A percentile compares a stretch with the other conserved stretches of the same genome.
Conservation (phyloP, 2,113 vertebrate genomes). For the Salvelinus alpinus region DNA sequence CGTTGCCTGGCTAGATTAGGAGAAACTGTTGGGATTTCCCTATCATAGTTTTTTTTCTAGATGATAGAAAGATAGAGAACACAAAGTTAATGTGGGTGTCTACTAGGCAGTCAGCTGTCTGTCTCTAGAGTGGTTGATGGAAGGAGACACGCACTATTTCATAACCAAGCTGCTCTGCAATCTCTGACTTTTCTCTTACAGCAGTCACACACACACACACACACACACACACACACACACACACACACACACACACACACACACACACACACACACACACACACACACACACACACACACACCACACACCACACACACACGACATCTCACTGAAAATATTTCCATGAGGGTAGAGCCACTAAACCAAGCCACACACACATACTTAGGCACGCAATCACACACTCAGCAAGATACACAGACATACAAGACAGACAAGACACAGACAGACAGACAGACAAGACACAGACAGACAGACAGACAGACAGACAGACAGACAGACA, state of each 20-base stretch:
- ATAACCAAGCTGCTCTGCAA: slow-evolving; percentile 67
- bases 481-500: too few species aligned
- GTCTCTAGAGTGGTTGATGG: slow-evolving; percentile 70
- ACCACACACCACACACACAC: too few species aligned
- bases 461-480: neutral
- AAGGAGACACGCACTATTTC: slow-evolving; percentile 73
- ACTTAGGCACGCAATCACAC: neutral
- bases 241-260: slow-evolving; percentile 61
- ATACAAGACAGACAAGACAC: neutral
- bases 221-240: slow-evolving; percentile 19
- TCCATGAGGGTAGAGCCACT: slow-evolving; percentile 52
- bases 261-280: too few species aligned
- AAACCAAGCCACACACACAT: slow-evolving; percentile 45
- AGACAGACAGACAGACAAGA: neutral
- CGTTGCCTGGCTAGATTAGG: neutral
- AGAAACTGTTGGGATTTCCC: too few species aligned
- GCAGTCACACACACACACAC: slow-evolving; percentile 36
- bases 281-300: too few species aligned
- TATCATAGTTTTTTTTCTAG: neutral
- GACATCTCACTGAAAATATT: slow-evolving; percentile 64
- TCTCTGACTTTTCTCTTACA: slow-evolving; percentile 72
- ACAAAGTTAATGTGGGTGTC: slow-evolving; percentile 2
- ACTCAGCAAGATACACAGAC: slow-evolving; percentile 13
- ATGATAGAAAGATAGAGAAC: neutral
- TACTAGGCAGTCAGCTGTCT: slow-evolving; percentile 72